Percentiles rank a stretch among this genome's conserved stretches.
Conservation (phyloP, 1,140 invertebrate genomes). For the Caerostris darwini region DNA sequence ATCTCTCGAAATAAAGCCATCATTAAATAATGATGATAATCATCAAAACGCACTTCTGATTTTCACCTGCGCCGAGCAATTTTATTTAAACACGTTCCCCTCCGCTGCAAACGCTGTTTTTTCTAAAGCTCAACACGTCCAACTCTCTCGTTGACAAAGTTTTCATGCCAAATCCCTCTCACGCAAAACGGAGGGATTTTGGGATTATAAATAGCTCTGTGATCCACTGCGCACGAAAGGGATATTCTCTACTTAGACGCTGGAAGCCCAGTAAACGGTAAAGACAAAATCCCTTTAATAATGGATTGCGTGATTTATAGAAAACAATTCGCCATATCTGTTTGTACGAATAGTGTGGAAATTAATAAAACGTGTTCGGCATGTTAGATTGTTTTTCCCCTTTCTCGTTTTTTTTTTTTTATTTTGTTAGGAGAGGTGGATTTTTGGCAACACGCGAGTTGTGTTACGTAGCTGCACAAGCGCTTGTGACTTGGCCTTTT, state of each 20-base stretch:
- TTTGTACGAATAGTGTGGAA: conserved; percentile 66
- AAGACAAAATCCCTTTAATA: conserved; percentile 42
- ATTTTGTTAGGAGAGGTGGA: conserved; percentile 1
- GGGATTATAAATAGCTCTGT: not conserved
- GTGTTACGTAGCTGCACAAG: not conserved
- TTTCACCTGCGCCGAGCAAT: not conserved
- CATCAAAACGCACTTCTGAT: not conserved
- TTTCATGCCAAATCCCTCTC: not conserved
- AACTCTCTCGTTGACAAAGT: conserved; percentile 8
- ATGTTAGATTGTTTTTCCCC: conserved; percentile 15
- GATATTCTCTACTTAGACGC: not conserved
- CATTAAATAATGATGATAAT: not conserved
- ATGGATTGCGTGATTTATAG: conserved; percentile 62
- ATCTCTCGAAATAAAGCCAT: too few relatives aligned
- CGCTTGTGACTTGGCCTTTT: not conserved
- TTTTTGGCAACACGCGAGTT: conserved; percentile 7
- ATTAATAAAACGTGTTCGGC: conserved; percentile 61
- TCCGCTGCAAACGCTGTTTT: not conserved
- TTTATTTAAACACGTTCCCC: not conserved
- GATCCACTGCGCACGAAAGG: not conserved
- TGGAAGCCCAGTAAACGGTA: not conserved
- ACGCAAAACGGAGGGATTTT: not conserved
- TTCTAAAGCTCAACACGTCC: not conserved
- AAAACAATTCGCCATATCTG: conserved; percentile 64
- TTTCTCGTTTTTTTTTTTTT: not conserved